A percentile compares a stretch with the other conserved stretches of the same genome.
Evolutionary conservation across 2,888 invertebrate species (phyloP).

Genomic region (Drosophila testacea): DNA sequence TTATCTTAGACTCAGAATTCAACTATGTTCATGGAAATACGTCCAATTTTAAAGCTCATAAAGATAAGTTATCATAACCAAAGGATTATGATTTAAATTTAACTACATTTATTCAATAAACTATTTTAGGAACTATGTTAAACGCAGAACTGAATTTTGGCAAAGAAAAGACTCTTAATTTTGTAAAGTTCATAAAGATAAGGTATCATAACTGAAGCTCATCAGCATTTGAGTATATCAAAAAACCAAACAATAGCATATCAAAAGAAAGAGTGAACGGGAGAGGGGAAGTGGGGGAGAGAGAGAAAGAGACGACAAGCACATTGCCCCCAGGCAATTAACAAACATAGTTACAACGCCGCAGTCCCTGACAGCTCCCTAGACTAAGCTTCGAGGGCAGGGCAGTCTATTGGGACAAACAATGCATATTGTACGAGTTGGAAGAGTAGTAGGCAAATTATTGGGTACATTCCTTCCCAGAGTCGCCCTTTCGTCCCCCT

Average conservation of each 20-base stretch:
- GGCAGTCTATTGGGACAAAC: slow-evolving; percentile 39
- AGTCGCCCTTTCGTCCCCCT: not conserved
- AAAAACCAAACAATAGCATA: slow-evolving; percentile 12
- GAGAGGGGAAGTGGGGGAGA: not conserved
- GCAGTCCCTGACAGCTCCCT: slow-evolving; percentile 7
- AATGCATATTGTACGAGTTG: slow-evolving; percentile 50
- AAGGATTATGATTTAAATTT: slow-evolving; percentile 2
- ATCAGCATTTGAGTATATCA: slow-evolving; percentile 4
- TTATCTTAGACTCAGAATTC: not conserved
- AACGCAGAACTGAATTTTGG: too few species aligned
- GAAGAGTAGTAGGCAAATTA: slow-evolving; percentile 56
- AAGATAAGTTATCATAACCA: not conserved
- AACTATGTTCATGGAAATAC: too few species aligned
- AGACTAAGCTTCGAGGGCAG: not conserved
- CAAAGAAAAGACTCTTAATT: not conserved
- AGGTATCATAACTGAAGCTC: slow-evolving; percentile 4
- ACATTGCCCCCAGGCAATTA: slow-evolving; percentile 30
- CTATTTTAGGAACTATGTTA: too few species aligned
- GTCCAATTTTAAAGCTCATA: too few species aligned
- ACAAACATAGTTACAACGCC: slow-evolving; percentile 27
- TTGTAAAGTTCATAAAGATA: not conserved
- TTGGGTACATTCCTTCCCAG: slow-evolving; percentile 28
- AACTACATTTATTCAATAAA: too few species aligned
- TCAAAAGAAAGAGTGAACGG: not conserved
- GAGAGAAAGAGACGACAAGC: not conserved